phyloP scores from a whole-genome alignment of 2,888 invertebrate species.

The Acheta domesticus region DNA sequence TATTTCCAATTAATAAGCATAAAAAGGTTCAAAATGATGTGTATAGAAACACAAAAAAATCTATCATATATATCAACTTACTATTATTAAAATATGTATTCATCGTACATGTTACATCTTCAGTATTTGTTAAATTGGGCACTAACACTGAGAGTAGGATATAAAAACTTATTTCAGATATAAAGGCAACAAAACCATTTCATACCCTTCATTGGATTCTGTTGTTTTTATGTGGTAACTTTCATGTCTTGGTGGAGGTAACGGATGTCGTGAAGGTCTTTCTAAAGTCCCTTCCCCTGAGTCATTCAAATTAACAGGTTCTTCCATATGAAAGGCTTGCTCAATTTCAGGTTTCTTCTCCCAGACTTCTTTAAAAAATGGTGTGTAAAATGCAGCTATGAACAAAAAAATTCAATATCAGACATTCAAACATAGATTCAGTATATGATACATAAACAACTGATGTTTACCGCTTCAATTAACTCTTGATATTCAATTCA shows the following conservation, averaged over 20 bases:
- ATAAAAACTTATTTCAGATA: too few relatives aligned
- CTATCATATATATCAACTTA: too few relatives aligned
- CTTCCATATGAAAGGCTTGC: conserved; percentile 85
- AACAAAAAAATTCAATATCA: conserved; percentile 40
- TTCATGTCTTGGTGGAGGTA: conserved; percentile 71
- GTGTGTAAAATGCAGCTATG: conserved; percentile 86
- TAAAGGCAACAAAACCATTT: neutral
- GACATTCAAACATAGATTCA: conserved; percentile 26
- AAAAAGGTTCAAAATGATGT: too few relatives aligned
- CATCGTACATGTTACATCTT: too few relatives aligned
- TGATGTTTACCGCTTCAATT: neutral
- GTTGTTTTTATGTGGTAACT: conserved; percentile 66
- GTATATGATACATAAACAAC: neutral
- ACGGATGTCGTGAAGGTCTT: conserved; percentile 55
- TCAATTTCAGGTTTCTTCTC: conserved; percentile 94
- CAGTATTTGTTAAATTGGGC: too few relatives aligned
- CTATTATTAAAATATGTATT: too few relatives aligned
- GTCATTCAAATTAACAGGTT: conserved; percentile 58
- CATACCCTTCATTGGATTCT: conserved; percentile 42
- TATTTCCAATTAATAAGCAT: too few relatives aligned
- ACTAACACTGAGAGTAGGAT: too few relatives aligned
- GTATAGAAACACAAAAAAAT: too few relatives aligned
- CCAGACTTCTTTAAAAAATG: conserved; percentile 95
- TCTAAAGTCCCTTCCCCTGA: conserved; percentile 69
- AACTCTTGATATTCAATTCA: neutral